phyloP scores from a whole-genome alignment of 2,113 vertebrate genomes.

The Picathartes gymnocephalus region DNA sequence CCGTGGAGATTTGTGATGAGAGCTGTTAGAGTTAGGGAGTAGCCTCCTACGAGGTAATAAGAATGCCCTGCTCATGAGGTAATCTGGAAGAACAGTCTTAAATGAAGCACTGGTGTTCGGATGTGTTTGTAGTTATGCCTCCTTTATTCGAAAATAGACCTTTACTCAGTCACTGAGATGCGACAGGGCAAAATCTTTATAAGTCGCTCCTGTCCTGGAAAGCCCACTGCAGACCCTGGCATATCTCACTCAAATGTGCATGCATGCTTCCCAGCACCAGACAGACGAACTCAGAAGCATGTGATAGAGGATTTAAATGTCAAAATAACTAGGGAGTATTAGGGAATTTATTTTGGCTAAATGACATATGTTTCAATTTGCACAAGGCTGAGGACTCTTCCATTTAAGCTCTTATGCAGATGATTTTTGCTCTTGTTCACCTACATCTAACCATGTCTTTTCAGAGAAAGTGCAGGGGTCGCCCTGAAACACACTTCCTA shows the following conservation, averaged over 20 bases:
- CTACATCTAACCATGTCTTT: not conserved
- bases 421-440: not conserved
- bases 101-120: not conserved
- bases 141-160: not conserved
- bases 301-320: slow-evolving; percentile 21
- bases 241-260: not conserved
- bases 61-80: not conserved
- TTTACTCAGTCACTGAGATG: not conserved
- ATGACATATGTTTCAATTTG: slow-evolving; percentile 55
- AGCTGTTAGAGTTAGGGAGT: not conserved
- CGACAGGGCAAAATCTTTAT: not conserved
- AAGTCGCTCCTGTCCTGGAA: not conserved
- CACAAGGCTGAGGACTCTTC: slow-evolving; percentile 1
- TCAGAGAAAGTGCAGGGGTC: not conserved
- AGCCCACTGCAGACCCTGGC: not conserved
- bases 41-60: not conserved
- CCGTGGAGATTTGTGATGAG: not conserved
- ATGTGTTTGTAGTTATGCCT: not conserved
- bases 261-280: not conserved
- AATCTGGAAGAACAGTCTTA: not conserved
- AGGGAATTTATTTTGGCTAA: slow-evolving; percentile 47
- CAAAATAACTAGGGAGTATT: slow-evolving; percentile 52
- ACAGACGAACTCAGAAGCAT: not conserved
- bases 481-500: not conserved
- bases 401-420: slow-evolving; percentile 3